Evolutionary conservation across 2,113 vertebrate genomes (phyloP).

Genomic region (Microtus pennsylvanicus): DNA sequence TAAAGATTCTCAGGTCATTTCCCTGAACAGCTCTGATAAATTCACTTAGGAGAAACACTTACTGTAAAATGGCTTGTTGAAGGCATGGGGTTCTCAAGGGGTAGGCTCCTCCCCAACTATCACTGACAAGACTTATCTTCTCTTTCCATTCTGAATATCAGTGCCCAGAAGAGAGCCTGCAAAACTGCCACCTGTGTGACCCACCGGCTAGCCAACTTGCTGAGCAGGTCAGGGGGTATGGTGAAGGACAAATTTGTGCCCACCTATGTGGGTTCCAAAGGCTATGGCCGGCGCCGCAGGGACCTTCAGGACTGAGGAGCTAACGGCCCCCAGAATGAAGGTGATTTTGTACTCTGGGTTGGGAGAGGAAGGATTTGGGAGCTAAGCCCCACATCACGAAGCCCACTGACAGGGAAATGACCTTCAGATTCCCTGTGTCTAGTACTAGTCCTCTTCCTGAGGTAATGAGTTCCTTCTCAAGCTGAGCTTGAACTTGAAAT

Average conservation of each 20-base stretch:
- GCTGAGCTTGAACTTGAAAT: not conserved
- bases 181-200: slow-evolving; percentile 96
- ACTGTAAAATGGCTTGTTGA: slow-evolving; percentile 24
- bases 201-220: slow-evolving; percentile 94
- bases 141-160: slow-evolving; percentile 83
- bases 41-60: slow-evolving; percentile 57
- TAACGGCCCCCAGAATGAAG: slow-evolving; percentile 74
- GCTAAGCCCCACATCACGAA: not conserved
- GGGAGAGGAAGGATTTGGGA: not conserved
- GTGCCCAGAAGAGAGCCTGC: slow-evolving; percentile 94
- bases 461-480: not conserved
- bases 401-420: not conserved
- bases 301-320: slow-evolving; percentile 81
- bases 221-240: slow-evolving; percentile 94
- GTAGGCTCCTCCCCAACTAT: not conserved
- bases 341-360: slow-evolving; percentile 79
- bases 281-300: slow-evolving; percentile 92
- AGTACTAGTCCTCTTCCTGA: not conserved
- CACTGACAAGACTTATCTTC: not conserved
- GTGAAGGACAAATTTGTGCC: slow-evolving; percentile 92
- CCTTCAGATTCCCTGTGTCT: not conserved
- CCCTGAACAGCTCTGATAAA: slow-evolving; percentile 44
- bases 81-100: not conserved
- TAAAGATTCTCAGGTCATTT: slow-evolving; percentile 41
- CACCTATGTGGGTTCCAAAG: slow-evolving; percentile 93